These are phyloP conservation scores for Diabrotica undecimpunctata DNA, from an alignment of 1,140 invertebrate species.

Conservation along the genomic window DNA sequence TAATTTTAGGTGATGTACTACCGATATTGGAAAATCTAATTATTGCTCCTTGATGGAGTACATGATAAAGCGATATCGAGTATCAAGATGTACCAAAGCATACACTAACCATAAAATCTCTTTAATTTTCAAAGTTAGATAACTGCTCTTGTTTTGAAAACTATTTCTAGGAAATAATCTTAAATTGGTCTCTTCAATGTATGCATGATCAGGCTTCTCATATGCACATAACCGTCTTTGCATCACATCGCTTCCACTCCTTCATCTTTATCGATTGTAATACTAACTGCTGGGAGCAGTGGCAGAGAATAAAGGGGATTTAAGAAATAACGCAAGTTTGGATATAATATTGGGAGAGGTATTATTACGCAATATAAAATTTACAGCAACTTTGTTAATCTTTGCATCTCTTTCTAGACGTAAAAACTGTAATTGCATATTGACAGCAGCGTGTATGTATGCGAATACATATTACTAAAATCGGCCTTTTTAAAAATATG, in stretches of 20 bases:
- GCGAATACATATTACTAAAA: no score
- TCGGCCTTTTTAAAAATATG: no score
- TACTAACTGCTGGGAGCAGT: background rate
- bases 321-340: no score
- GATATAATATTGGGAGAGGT: no score
- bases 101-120: background rate
- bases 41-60: no score
- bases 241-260: background rate
- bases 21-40: no score
- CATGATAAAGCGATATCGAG: background rate
- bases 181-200: background rate
- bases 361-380: no score
- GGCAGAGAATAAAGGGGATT: background rate
- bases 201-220: slow-evolving; percentile 1
- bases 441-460: no score
- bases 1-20: no score
- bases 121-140: background rate
- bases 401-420: no score
- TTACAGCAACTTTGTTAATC: no score
- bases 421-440: no score
- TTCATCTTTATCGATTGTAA: background rate
- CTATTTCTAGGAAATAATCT: background rate
- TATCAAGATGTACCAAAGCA: background rate
- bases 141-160: background rate
- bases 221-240: background rate